Base-by-base conservation (phyloP, 2,888 invertebrate species). In the Oxyteleia sp. region DNA sequence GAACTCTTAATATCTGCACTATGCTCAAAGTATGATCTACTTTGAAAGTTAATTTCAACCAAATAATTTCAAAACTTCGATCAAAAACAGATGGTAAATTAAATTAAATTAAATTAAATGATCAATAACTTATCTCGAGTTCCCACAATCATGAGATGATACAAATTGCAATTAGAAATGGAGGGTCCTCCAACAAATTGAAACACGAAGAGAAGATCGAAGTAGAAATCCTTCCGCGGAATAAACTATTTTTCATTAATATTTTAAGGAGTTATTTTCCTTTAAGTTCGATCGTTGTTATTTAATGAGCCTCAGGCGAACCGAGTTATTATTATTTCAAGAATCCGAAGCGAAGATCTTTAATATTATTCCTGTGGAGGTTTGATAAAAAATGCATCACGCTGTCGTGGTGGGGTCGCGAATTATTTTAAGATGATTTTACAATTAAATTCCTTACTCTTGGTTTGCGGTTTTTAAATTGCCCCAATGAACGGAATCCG, bases 161-260 rank as follows among this genome's bases (percentile, higher is more conserved):
- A 10, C 18, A 18, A 47, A 49, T 16, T 4, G 16, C 32, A 35
- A 35, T 32, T 35, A 32, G 16, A 53, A 35, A 53, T 32, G 18
- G 16, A 53, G 10, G 16, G 32, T 35, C 16, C 16, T 53, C 16
- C 4, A 23, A 32, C 32, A 16, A 35, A 53, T 32, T 53, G 18
- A 32, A 53, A 35, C 18, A 35, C 16, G 35, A 18, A 35, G 1
- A 13, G 18, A 32, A 29, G 10, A 16, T 16, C 16, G 16, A 18
- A 10, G 11, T 10, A 32, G 18, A 59, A 57, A 20, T 41, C 41
- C n/a, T 64, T 75, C 53, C 32, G 16, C 8, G 16, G 51, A 57
- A 49, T 49, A 45, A 75, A 59, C 75, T 59, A 75, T 75, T 75
- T 75, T 59, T 75, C 75, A 66, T 75, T 66, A 45, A 47, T 41